phyloP scores from a whole-genome alignment of 2,888 invertebrate species.

The Harpalus rufipes region DNA sequence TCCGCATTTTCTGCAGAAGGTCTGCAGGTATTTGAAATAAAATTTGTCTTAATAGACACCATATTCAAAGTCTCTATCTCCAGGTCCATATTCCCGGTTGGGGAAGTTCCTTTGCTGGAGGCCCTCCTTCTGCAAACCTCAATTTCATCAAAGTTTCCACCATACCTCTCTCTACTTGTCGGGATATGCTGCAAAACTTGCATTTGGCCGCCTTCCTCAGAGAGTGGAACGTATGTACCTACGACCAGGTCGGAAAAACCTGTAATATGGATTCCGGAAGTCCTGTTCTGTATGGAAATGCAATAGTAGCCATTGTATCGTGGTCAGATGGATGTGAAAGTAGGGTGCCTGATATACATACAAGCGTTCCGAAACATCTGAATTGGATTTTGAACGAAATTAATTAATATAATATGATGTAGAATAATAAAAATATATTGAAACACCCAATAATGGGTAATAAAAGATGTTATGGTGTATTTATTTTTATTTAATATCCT shows the following conservation, averaged over 20 bases:
- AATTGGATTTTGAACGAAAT: neutral
- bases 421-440: neutral
- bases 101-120: neutral
- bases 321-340: neutral
- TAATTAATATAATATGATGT: neutral
- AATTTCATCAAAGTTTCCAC: neutral
- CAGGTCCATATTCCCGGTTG: neutral
- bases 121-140: neutral
- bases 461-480: neutral
- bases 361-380: neutral
- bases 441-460: neutral
- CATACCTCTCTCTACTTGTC: neutral
- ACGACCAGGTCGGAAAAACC: neutral
- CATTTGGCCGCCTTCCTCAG: neutral
- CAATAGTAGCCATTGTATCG: neutral
- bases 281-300: neutral
- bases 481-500: neutral
- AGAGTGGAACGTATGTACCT: neutral
- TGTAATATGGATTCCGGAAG: neutral
- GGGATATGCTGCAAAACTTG: neutral
- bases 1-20: neutral
- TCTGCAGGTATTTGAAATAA: neutral
- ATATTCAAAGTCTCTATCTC: neutral
- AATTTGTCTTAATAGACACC: neutral
- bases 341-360: neutral